Percentiles rank a stretch among this genome's conserved stretches.
These are phyloP conservation scores for Fopius arisanus DNA, from an alignment of 1,140 invertebrate species.

Conservation along the genomic window DNA sequence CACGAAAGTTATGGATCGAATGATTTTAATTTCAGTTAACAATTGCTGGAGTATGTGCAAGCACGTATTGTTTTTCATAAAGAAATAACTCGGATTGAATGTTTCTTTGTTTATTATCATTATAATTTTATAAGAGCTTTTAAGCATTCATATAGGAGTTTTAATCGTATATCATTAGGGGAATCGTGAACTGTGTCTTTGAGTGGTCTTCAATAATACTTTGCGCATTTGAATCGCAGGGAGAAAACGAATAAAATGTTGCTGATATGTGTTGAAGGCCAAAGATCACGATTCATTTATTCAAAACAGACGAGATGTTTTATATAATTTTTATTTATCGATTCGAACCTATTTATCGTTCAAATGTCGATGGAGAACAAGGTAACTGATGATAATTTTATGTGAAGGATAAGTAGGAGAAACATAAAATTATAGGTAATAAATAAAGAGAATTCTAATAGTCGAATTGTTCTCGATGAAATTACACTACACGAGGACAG, in stretches of 20 bases:
- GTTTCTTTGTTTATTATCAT: not conserved
- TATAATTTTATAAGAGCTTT: not conserved
- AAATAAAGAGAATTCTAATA: slow-evolving; percentile 39
- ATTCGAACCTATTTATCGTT: no score
- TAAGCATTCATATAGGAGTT: not conserved
- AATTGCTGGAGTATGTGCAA: not conserved
- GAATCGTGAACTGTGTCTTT: not conserved
- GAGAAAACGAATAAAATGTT: slow-evolving; percentile 20
- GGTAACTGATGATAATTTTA: not conserved
- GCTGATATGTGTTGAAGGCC: slow-evolving; percentile 33
- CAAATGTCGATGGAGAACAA: not conserved
- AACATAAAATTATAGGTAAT: slow-evolving; percentile 36
- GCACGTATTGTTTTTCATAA: not conserved
- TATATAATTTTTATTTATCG: no score
- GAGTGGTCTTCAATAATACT: slow-evolving; percentile 14
- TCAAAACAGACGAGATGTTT: no score
- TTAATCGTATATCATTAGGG: not conserved
- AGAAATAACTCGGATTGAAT: not conserved
- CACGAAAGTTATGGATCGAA: not conserved
- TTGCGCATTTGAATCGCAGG: not conserved
- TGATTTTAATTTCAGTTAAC: not conserved
- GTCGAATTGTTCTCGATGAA: slow-evolving; percentile 31
- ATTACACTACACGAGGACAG: slow-evolving; percentile 56
- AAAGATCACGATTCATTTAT: not conserved
- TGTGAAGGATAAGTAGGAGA: slow-evolving; percentile 17